Evolutionary conservation across 2,888 invertebrate genomes (phyloP), one percentile per base, ranked within the genome.

Genomic region (Timema cristinae): DNA sequence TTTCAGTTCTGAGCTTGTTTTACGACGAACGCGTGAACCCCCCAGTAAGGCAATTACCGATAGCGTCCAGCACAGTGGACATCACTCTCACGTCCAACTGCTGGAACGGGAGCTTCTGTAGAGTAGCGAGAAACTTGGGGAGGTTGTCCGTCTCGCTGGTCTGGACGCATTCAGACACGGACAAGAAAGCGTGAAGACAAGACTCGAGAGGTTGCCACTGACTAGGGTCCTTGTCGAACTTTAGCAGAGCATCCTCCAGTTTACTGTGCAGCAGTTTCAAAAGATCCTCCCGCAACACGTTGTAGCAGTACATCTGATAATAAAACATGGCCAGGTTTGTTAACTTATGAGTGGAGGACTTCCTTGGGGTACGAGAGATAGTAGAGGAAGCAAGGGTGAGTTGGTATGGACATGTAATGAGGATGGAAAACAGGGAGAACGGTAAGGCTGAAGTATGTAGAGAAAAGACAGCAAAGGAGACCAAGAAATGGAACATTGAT

Each of bases 221-320:
- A 1, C 80, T 79, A 50, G 82, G 79, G 77, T 82, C 79, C 13
- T 78, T 77, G 73, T 81, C 80, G 75, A 84, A 78, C 75, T 84
- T 80, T 70, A 81, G 78, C 54, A 88, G 82, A 0, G 87, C 84
- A 76, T 86, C 85, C 73, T 86, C 85, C 68, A 93, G 79, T 76
- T 90, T 87, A 7, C 84, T 84, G 71, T 89, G 89, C 75, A 95
- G 85, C 71, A 91, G 86, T 74, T 89, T 84, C 77, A 95, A 83
- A 79, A 94, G 88, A 79, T 88, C 87, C 61, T 90, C 87, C 75
- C 91, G 88, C n/a, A 96, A 83, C 7, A 96, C 89, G 77, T 89
- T 90, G 82, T 91, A 93, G 81, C 95, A 94, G 81, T 95, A 95
- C 86, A 93, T 90, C 91, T 91, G 80, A 13, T 13, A 47, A 9